Conservation (phyloP, 2,113 vertebrate species). For the Melanerpes aurifrons region DNA sequence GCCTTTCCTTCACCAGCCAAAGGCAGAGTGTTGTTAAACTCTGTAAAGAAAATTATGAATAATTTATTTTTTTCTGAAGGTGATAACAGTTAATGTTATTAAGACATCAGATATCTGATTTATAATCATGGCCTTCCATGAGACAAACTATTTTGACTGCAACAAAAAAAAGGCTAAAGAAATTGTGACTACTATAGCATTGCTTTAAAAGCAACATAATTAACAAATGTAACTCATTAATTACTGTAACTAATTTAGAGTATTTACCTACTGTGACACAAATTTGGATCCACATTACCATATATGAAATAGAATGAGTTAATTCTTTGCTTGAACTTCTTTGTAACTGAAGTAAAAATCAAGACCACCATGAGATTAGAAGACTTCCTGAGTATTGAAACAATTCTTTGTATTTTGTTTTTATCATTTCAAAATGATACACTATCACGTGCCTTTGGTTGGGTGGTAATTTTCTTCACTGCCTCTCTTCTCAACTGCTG, state of each 20-base stretch:
- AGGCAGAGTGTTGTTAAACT: not conserved
- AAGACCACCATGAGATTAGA: conserved; percentile 31
- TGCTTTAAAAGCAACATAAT: not conserved
- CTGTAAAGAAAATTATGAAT: not conserved
- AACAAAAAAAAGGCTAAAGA: not conserved
- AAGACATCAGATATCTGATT: not conserved
- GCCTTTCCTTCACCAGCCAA: not conserved
- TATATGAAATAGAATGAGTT: not conserved
- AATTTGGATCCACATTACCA: not conserved
- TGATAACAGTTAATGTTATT: not conserved
- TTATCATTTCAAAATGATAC: not conserved
- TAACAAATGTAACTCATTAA: not conserved
- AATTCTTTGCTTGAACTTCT: not conserved
- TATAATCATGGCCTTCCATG: not conserved
- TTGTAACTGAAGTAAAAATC: conserved; percentile 34
- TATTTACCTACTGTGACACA: not conserved
- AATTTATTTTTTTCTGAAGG: not conserved
- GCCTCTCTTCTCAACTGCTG: not conserved
- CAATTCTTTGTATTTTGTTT: not conserved
- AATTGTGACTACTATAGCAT: not conserved
- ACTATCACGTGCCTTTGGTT: not conserved
- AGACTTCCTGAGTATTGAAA: conserved; percentile 12
- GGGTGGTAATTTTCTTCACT: conserved; percentile 11
- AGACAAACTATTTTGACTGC: not conserved
- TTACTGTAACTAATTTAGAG: not conserved